Base-by-base conservation (phyloP, 2,113 vertebrate genomes). In the Trogon melanurus region DNA sequence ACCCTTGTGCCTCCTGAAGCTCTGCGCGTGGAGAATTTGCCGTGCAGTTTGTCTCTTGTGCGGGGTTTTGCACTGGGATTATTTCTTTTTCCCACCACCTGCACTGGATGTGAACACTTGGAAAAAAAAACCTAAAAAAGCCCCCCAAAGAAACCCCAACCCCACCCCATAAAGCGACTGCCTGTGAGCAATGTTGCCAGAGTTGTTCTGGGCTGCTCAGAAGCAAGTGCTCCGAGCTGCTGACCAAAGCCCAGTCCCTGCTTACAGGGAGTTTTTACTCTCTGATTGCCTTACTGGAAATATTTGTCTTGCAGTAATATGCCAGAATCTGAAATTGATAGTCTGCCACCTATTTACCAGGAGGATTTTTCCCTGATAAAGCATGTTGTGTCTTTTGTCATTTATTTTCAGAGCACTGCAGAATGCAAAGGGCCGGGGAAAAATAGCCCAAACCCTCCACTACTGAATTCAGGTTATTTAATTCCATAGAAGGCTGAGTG, bases 31-130 rank as follows among this genome's bases (percentile, higher is more conserved):
- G 21, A 50, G 8, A 9, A 6, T 38, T 7, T 11, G 11, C 83
- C 6, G 7, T 15, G 2, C 9, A 0, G 5, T 6, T 56, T 3
- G 3, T 21, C 50, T 13, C n/a, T 13, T 1, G 19, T 1, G 12
- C 2, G 22, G 26, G 1, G 3, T 29, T 65, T 27, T 10, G 27
- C 27, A 6, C 44, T 14, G 1, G 41, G 29, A 18, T 56, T 17
- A 8, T 54, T 50, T 56, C 38, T 34, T 69, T 48, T 41, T 12
- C 41, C 48, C 10, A 3, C 30, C 23, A 1, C 27, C 60, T n/a
- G 27, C 54, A 0, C 5, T 3, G 27, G 57, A 19, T 12, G 26
- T 1, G 41, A 84, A 27, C 4, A 1, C 21, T 44, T 36, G 10
- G 1, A 1, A 11, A 14, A 36, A 13, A 16, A 18, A 47, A 7